Evolutionary conservation across 2,113 vertebrate species (phyloP).

Genomic region (Sigmodon hispidus): DNA sequence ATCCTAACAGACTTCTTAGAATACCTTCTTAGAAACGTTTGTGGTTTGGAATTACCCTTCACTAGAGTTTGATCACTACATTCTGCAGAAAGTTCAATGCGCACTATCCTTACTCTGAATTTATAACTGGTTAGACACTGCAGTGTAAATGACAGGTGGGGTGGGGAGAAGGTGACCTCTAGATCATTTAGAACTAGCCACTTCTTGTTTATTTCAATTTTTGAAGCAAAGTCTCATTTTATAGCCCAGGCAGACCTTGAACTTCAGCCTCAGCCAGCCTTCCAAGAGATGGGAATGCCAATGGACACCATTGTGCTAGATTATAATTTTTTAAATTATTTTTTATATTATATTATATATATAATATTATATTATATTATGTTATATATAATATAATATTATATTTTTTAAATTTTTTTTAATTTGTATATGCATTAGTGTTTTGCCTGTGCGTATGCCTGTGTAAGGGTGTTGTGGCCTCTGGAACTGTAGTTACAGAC

Average conservation of each 20-base stretch:
- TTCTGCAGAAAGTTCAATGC: not conserved
- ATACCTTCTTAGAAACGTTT: not conserved
- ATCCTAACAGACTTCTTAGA: not conserved
- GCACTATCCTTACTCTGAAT: not conserved
- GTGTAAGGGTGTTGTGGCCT: not conserved
- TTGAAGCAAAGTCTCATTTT: not conserved
- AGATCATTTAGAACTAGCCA: not conserved
- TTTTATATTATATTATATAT: too few species aligned
- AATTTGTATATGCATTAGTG: not conserved
- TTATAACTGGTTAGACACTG: not conserved
- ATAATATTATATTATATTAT: too few species aligned
- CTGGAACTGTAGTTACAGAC: not conserved
- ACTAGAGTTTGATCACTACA: not conserved
- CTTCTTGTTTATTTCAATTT: not conserved
- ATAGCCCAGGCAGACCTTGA: not conserved
- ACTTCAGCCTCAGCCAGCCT: not conserved
- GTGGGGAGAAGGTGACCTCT: not conserved
- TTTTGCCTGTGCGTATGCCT: not conserved
- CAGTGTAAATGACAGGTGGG: too few species aligned
- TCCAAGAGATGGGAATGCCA: not conserved
- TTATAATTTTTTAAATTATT: not conserved
- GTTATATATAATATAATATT: too few species aligned
- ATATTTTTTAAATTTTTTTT: not conserved
- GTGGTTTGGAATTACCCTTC: conserved; percentile 46
- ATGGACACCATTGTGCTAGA: rapidly evolving